Percentiles rank a stretch among this genome's conserved stretches.
Conservation (phyloP, 2,888 invertebrate species). For the Carabus problematicus region DNA sequence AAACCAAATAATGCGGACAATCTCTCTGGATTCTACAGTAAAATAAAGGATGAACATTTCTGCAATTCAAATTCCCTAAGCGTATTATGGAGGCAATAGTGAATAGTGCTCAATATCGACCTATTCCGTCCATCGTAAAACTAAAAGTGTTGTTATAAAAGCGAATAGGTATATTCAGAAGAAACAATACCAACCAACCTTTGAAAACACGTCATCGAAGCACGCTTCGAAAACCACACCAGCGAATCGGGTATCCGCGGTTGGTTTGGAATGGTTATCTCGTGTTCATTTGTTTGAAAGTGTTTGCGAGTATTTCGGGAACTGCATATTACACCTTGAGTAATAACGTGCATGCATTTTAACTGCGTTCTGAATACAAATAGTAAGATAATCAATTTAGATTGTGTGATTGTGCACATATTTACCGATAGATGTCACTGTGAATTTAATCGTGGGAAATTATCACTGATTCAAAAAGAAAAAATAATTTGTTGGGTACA, state of each 20-base stretch:
- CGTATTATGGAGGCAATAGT: constrained; percentile 28
- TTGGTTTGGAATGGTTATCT: neutral
- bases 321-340: neutral
- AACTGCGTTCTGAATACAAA: constrained; percentile 17
- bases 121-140: constrained; percentile 32
- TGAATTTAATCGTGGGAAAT: too few species aligned
- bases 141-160: constrained; percentile 33
- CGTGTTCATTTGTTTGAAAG: constrained; percentile 25
- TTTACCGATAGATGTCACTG: constrained; percentile 23
- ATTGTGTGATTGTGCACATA: constrained; percentile 17
- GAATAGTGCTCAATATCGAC: constrained; percentile 25
- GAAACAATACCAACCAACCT: neutral
- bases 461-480: too few species aligned
- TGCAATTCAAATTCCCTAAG: constrained; percentile 35
- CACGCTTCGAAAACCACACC: constrained; percentile 8
- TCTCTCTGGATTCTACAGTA: neutral
- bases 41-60: constrained; percentile 27
- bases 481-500: too few species aligned
- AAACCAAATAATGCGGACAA: too few species aligned
- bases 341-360: constrained; percentile 12
- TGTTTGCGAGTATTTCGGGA: constrained; percentile 21
- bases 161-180: constrained; percentile 6
- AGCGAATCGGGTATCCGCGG: neutral
- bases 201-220: constrained; percentile 19
- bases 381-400: constrained; percentile 29